Conservation (phyloP, 2,797 vertebrate genomes). For the Petrocephalus schoutedeni region DNA sequence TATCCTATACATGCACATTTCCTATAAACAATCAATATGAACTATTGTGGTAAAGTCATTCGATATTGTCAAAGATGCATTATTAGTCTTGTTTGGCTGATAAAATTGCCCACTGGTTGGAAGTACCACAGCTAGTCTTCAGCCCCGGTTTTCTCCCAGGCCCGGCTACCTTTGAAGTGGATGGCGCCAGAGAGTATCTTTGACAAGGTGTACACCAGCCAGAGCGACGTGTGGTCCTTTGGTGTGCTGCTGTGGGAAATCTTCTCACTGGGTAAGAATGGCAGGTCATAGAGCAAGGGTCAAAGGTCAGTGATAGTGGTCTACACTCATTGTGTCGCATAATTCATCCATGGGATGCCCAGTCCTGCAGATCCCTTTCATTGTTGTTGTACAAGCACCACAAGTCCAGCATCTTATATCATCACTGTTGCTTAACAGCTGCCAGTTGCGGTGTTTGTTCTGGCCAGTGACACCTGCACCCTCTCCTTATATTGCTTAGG, state of each 20-base stretch:
- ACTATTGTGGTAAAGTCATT: not conserved
- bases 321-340: too few relatives aligned
- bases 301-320: not conserved
- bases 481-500: slow-evolving; percentile 57
- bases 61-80: not conserved
- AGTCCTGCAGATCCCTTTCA: not conserved
- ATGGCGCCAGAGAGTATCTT: slow-evolving; percentile 99
- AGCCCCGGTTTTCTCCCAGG: slow-evolving; percentile 56
- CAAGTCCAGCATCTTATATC: not conserved
- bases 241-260: slow-evolving; percentile 99
- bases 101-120: not conserved
- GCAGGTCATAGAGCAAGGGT: not conserved
- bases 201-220: slow-evolving; percentile 94
- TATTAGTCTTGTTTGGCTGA: not conserved
- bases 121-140: not conserved
- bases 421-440: not conserved
- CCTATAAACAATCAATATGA: not conserved
- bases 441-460: not conserved
- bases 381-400: not conserved
- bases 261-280: slow-evolving; percentile 86
- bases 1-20: not conserved
- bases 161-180: slow-evolving; percentile 95
- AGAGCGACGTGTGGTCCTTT: slow-evolving; percentile 98
- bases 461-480: not conserved
- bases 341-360: not conserved